Evolutionary conservation across 2,113 vertebrate species (phyloP), one percentile per base, ranked within the genome.

Genomic region (Guaruba guarouba): DNA sequence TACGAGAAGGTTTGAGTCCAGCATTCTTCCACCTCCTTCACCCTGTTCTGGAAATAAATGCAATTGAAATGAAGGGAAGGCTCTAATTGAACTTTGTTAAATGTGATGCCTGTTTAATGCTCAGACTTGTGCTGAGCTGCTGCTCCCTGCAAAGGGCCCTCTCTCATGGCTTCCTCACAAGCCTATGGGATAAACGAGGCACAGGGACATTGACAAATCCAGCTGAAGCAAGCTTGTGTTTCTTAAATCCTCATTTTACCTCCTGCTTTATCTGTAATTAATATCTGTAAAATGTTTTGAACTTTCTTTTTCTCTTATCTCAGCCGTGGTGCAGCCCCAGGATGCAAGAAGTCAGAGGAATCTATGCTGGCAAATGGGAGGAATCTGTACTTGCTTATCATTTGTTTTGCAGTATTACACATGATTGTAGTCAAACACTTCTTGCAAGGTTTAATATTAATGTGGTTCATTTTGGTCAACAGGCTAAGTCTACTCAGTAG

Each of bases 231-330:
- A 68, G 46, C 19, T 25, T 64, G 14, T 17, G 35, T 48, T 92
- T 83, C 59, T 84, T 31, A 69, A 41, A 78, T 48, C 69, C 48
- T 86, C 90, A 55, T 81, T 69, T 83, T 61, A 81, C 88, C 82
- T 71, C 51, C 64, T 81, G 22, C n/a, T 10, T 91, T 91, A 83
- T 46, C 80, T 77, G 25, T 90, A 93, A 93, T 88, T 78, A 88
- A 54, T 70, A 88, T 86, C 63, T 86, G n/a, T 31, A 35, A 83
- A 93, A 67, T 1, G 14, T 64, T 95, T 71, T 78, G 82, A 83
- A 91, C 75, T 70, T 77, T 69, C 82, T 79, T 48, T 95, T 97
- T 69, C 82, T 79, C 51, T 95, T 97, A 92, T 78, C 93, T 92
- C 37, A 49, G 61, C 41, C 5, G 0, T 2, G 16, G 82, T 6